Evolutionary conservation across 2,888 invertebrate genomes (phyloP), one percentile per base, ranked within the genome.

Genomic region (Toxonevra muliebris): DNA sequence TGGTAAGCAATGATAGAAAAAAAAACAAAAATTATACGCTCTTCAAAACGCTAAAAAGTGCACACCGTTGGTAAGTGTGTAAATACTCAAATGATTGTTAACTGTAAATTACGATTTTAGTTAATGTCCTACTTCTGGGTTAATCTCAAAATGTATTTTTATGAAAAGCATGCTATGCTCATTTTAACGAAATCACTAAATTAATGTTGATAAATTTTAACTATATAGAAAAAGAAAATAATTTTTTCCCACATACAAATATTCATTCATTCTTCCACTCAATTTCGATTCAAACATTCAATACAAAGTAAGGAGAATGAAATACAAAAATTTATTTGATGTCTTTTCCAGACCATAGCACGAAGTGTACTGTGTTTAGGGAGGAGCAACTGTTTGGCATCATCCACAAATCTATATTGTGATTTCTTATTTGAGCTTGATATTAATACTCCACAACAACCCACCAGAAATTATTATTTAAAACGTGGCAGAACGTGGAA

Each of bases 211-310:
- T 30, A 30, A 30, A 30, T 30, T 30, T 30, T 30, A 30, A 30
- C 7, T n/a, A n/a, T n/a, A 58, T 58, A 43, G 58, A 11, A 12
- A 45, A 45, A 45, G 45, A 45, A 9, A 68, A 68, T 61, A 45
- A 68, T 45, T 45, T 65, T 41, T 61, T 64, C 42, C 45, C 54
- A 15, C 57, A 60, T 45, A n/a, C 48, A 55, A 19, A n/a, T 50
- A 43, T 55, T 12, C 40, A 20, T 61, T 50, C 2, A 60, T 58
- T 52, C 75, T 76, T 77, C 74, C 76, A 75, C 77, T 78, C 77
- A 78, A 79, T 77, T 77, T 74, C 79, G 76, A 76, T 76, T 75
- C 78, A 79, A 79, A 78, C 75, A 80, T 73, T 76, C 13, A 10
- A 12, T 57, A 57, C 30, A 30, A 53, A 15, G 40, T 10, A 11